Base-by-base conservation (phyloP, 2,888 invertebrate species). In the Resseliella maxima region DNA sequence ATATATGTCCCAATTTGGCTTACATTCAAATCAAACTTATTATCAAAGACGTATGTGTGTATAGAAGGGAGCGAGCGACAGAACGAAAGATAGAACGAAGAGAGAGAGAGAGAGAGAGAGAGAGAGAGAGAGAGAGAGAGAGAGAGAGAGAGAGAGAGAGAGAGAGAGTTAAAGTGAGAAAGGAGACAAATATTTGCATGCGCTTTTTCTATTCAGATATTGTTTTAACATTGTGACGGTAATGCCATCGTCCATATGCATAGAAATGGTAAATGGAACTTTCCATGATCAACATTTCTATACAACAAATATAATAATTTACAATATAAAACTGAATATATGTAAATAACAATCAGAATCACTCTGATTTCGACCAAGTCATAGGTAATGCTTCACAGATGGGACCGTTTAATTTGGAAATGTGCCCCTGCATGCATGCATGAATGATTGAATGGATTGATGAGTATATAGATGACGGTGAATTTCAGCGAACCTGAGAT, bases 251-350 rank as follows among this genome's bases (percentile, higher is more conserved):
- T 72, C 72, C 72, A 72, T 72, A 31, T 72, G 72, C 31, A 72
- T 72, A 15, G 31, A 12, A 72, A 12, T 72, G 18, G 72, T 72
- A 35, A 35, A 72, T 72, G 18, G 18, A 59, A n/a, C 5, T 59
- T 27, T 31, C 72, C 35, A 72, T 72, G 72, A 35, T 72, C 72
- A 72, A 72, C 72, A 31, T 72, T 72, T 72, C 72, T 72, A 35
- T n/a, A 72, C 72, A 72, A 72, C 31, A 31, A 72, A 72, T 72
- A 72, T 72, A 72, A 72, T 72, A 72, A 31, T 72, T 72, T 72
- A 72, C 72, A 72, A 72, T 31, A 72, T 72, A 72, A 72, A 72
- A 72, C 72, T 12, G 72, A 35, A 72, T 72, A 72, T 72, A 72
- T 35, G 72, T 72, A 72, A 72, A 72, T 72, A 31, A 59, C 59